phyloP scores from a whole-genome alignment of 2,797 vertebrate genomes.

The Anguilla pacifica region DNA sequence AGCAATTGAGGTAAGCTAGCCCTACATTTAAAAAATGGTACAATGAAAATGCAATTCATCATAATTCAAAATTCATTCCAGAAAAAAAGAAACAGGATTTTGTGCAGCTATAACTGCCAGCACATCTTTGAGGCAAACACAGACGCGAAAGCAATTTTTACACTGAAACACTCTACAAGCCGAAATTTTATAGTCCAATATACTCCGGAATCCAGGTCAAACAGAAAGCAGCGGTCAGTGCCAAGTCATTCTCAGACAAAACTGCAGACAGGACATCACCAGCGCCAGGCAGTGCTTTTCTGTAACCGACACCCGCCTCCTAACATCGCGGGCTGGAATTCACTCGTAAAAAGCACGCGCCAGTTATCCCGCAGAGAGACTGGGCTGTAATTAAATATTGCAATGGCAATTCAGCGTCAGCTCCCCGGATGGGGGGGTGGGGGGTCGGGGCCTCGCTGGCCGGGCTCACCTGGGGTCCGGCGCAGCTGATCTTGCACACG shows the following conservation, averaged over 20 bases:
- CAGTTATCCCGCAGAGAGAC: background rate
- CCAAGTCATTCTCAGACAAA: background rate
- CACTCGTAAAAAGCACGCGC: background rate
- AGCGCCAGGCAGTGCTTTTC: background rate
- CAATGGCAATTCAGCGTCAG: background rate
- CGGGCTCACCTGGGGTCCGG: constrained; percentile 92
- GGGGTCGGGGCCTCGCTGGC: no score
- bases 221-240: background rate
- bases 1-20: background rate
- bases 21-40: background rate
- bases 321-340: background rate
- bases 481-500: constrained; percentile 98
- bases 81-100: background rate
- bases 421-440: background rate
- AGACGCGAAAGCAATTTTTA: background rate
- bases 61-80: background rate
- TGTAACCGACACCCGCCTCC: background rate
- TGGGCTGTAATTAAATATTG: background rate
- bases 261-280: background rate
- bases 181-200: background rate
- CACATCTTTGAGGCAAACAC: background rate
- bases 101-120: background rate
- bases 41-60: background rate
- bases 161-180: background rate
- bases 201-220: background rate